phyloP scores from a whole-genome alignment of 1,140 invertebrate genomes.

The Heliconius hewitsoni region DNA sequence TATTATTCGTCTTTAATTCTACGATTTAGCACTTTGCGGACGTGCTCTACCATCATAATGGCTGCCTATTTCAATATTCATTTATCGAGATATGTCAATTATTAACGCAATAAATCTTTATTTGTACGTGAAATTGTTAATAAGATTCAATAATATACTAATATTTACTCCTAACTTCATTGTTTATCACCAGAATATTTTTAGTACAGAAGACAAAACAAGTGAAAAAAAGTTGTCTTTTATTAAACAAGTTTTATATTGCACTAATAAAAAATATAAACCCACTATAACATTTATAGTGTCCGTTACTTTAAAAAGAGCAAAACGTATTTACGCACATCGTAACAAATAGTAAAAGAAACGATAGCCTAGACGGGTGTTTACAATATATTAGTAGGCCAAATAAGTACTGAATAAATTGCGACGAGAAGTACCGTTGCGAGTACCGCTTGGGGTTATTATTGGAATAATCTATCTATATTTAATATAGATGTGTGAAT shows the following conservation, averaged over 20 bases:
- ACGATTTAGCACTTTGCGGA: constrained; percentile 27
- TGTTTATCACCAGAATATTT: constrained; percentile 13
- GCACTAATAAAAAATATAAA: constrained; percentile 42
- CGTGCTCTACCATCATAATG: constrained; percentile 34
- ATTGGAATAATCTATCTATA: constrained; percentile 28
- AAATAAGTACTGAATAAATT: constrained; percentile 50
- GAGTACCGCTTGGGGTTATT: constrained; percentile 46
- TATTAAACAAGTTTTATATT: constrained; percentile 35
- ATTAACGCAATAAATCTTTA: constrained; percentile 10
- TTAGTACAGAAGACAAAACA: constrained; percentile 15
- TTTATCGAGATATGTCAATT: constrained; percentile 16
- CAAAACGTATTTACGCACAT: constrained; percentile 47
- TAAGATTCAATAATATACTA: neutral
- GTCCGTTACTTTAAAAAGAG: constrained; percentile 52
- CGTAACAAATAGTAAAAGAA: constrained; percentile 52
- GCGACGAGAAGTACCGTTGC: constrained; percentile 46
- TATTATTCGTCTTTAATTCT: neutral
- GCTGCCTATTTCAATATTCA: neutral
- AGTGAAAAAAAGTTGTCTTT: constrained; percentile 20
- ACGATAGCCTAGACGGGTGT: constrained; percentile 47
- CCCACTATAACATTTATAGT: constrained; percentile 36
- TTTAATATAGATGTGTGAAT: constrained; percentile 17
- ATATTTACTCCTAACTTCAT: neutral
- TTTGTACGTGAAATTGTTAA: constrained; percentile 17
- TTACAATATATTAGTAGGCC: constrained; percentile 52